Conservation (phyloP, 2,797 vertebrate species). For the Gymnopithys bicolor region DNA sequence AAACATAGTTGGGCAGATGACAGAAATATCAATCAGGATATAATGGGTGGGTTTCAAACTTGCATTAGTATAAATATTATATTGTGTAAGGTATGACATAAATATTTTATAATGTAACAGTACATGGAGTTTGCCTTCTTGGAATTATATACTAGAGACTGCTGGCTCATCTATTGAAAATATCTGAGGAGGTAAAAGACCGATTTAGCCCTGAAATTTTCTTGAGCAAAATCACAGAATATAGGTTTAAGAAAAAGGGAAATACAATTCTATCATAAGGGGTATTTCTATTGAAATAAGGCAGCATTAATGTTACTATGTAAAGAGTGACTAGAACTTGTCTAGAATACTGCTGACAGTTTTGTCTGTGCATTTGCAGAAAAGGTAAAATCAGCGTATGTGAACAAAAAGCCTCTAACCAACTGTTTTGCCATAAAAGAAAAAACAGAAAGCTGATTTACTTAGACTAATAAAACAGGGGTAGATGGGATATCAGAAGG, state of each 20-base stretch:
- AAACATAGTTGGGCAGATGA: background rate
- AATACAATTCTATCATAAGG: background rate
- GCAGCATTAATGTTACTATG: background rate
- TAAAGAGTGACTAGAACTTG: background rate
- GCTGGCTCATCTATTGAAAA: background rate
- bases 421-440: background rate
- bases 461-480: background rate
- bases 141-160: background rate
- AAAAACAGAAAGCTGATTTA: background rate
- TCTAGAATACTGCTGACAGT: background rate
- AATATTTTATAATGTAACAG: background rate
- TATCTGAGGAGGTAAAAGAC: background rate
- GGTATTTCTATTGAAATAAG: background rate
- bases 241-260: background rate
- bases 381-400: background rate
- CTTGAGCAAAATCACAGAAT: background rate
- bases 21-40: background rate
- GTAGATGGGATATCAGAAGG: background rate
- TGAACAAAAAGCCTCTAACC: background rate
- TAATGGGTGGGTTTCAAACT: background rate
- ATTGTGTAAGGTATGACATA: background rate
- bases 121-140: background rate
- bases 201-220: background rate
- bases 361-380: background rate
- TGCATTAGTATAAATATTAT: background rate